These are phyloP conservation scores for Drosophila erecta DNA, from an alignment of 1,140 invertebrate genomes.

Conservation along the genomic window DNA sequence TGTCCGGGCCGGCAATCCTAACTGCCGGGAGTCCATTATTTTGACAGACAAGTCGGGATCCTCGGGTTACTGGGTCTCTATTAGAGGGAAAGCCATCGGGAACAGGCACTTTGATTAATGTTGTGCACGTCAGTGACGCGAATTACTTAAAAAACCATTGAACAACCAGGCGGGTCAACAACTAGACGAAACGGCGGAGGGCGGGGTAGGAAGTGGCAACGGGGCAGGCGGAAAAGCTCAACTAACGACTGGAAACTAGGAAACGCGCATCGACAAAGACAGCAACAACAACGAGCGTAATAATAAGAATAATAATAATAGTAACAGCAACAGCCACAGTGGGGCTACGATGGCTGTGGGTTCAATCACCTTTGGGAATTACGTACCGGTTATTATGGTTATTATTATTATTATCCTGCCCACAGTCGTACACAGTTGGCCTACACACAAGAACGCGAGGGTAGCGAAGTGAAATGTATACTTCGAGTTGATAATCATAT, in stretches of 20 bases:
- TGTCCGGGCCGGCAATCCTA: neutral
- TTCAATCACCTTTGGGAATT: constrained; percentile 61
- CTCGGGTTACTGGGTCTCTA: constrained; percentile 7
- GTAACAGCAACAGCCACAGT: neutral
- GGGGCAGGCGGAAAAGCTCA: neutral
- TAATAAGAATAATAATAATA: constrained; percentile 24
- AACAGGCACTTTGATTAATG: constrained; percentile 22
- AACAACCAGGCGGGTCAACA: constrained; percentile 17
- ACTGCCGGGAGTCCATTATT: constrained; percentile 8
- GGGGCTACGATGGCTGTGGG: constrained; percentile 36
- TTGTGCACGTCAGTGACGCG: constrained; percentile 22
- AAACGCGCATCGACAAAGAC: constrained; percentile 10
- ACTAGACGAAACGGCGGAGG: constrained; percentile 9
- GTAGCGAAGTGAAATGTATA: neutral
- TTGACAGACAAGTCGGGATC: constrained; percentile 1
- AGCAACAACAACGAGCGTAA: constrained; percentile 7
- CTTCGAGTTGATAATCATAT: neutral
- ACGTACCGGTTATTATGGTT: constrained; percentile 52
- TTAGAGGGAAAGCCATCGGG: constrained; percentile 3
- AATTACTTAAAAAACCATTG: constrained; percentile 46
- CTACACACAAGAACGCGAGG: constrained; percentile 6
- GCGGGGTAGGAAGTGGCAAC: constrained; percentile 6
- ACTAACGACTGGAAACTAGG: constrained; percentile 18
- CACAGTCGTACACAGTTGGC: neutral
- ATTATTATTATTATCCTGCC: constrained; percentile 48